Conservation (phyloP, 1,140 invertebrate genomes). For the Goniozus legneri region DNA sequence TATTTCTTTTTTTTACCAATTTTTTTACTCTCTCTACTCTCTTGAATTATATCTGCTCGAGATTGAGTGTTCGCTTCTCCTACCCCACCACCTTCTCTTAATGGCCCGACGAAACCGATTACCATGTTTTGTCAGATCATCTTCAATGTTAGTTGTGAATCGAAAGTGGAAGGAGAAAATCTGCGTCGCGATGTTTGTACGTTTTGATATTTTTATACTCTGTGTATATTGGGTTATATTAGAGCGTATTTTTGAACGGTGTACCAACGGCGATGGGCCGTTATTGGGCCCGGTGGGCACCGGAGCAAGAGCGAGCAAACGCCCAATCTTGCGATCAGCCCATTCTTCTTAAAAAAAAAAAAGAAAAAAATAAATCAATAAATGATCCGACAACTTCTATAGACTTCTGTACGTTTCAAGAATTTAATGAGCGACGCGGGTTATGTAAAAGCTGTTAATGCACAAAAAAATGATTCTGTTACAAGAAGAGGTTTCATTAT, state of each 20-base stretch:
- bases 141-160: conserved; percentile 46
- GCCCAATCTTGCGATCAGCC: background rate
- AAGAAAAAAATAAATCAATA: too few species aligned
- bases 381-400: too few species aligned
- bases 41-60: conserved; percentile 1
- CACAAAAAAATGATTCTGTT: conserved; percentile 1
- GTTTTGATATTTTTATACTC: conserved; percentile 12
- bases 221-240: background rate
- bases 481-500: conserved; percentile 16
- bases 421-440: conserved; percentile 19
- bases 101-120: conserved; percentile 9
- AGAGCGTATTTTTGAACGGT: background rate
- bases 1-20: background rate
- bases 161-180: conserved; percentile 24
- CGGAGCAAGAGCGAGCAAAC: background rate
- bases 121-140: conserved; percentile 45
- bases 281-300: too few species aligned
- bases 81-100: too few species aligned
- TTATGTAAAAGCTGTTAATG: conserved; percentile 11
- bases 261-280: too few species aligned
- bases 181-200: conserved; percentile 24
- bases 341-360: too few species aligned
- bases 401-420: too few species aligned
- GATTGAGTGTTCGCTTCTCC: too few species aligned
- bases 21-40: background rate